These are phyloP conservation scores for Malachius bipustulatus DNA, from an alignment of 2,888 invertebrate species.

Conservation along the genomic window DNA sequence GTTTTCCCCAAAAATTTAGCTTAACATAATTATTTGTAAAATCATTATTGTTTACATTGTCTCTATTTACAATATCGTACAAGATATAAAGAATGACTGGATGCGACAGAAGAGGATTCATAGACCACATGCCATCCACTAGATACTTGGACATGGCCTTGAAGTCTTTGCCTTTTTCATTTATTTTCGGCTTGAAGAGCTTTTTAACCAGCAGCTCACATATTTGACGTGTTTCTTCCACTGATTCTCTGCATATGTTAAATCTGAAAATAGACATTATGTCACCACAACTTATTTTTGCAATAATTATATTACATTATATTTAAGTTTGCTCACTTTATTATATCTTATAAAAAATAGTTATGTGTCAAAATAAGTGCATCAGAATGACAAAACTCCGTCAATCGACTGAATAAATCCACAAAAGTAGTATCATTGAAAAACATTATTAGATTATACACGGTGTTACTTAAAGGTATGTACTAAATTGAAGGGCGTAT, in stretches of 20 bases:
- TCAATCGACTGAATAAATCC: no score
- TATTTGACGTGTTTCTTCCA: conserved; percentile 49
- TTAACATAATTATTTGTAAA: conserved; percentile 10
- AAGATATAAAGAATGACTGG: conserved; percentile 42
- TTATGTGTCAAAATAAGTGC: no score
- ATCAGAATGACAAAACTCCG: no score
- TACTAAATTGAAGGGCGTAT: no score
- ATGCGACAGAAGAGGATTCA: conserved; percentile 51
- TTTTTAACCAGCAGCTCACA: conserved; percentile 47
- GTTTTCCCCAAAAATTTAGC: conserved; percentile 1
- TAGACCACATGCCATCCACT: conserved; percentile 55
- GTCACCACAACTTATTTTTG: no score
- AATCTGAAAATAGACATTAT: conserved; percentile 46
- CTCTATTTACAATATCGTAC: conserved; percentile 18
- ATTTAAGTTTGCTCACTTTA: no score
- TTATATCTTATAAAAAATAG: no score
- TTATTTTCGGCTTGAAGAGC: conserved; percentile 50
- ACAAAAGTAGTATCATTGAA: no score
- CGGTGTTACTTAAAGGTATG: no score
- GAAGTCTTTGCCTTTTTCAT: conserved; percentile 49
- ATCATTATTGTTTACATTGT: conserved; percentile 16
- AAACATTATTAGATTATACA: no score
- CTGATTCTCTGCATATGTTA: conserved; percentile 54
- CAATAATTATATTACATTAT: no score
- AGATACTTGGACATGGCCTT: conserved; percentile 51